These are phyloP conservation scores for Ptychobarbus kaznakovi DNA, from an alignment of 2,797 vertebrate genomes.

Conservation along the genomic window DNA sequence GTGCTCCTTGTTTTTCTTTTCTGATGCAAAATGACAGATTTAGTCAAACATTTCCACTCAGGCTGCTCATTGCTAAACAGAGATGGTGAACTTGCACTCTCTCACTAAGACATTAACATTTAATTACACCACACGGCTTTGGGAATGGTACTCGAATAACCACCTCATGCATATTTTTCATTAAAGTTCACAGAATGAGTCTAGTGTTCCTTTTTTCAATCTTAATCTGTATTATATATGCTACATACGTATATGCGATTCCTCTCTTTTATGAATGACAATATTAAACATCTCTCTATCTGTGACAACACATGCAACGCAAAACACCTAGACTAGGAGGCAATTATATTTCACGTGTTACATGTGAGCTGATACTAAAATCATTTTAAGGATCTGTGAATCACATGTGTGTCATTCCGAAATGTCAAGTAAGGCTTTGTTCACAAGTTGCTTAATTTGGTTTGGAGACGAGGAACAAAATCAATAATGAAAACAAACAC, in stretches of 20 bases:
- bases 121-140: slow-evolving; percentile 17
- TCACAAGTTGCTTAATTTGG: slow-evolving; percentile 25
- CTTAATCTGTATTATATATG: not conserved
- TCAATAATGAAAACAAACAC: slow-evolving; percentile 38
- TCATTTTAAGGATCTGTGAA: not conserved
- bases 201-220: not conserved
- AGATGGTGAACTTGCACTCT: not conserved
- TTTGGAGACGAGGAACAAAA: slow-evolving; percentile 20
- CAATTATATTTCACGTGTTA: not conserved
- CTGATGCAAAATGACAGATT: slow-evolving; percentile 17
- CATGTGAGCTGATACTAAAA: slow-evolving; percentile 2
- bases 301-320: not conserved
- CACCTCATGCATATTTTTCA: slow-evolving; percentile 40
- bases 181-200: slow-evolving; percentile 32
- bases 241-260: not conserved
- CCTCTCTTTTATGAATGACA: not conserved
- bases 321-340: slow-evolving; percentile 3
- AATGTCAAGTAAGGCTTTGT: slow-evolving; percentile 32
- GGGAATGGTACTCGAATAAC: slow-evolving; percentile 36
- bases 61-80: slow-evolving; percentile 33
- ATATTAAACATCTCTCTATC: slow-evolving; percentile 15
- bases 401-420: not conserved
- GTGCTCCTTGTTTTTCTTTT: slow-evolving; percentile 17
- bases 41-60: slow-evolving; percentile 34
- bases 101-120: slow-evolving; percentile 28